Base-by-base conservation (phyloP, 2,113 vertebrate genomes). In the Asarcornis scutulata region DNA sequence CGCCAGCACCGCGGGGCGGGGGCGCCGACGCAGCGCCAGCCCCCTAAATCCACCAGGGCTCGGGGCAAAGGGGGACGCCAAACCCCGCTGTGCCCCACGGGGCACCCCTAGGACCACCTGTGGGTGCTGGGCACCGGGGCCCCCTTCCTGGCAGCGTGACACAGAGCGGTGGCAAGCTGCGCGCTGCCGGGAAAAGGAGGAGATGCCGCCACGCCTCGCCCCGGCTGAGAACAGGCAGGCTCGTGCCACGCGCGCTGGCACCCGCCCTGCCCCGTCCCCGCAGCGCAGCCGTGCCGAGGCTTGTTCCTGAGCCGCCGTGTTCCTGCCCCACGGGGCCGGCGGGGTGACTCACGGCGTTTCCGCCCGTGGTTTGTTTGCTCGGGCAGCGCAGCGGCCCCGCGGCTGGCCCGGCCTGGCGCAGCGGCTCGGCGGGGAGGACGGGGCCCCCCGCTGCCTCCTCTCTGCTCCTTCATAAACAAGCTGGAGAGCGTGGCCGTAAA, bases 361-460 rank as follows among this genome's bases (percentile, higher is more conserved):
- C 95, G 94, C 88, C 85, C 62, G 92, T 0, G n/a, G 77, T 88
- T 96, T 96, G 66, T 96, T 92, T 95, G 83, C 95, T 83, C 64
- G 69, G 59, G 23, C 55, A 91, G 88, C 88, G 96, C 36, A 64
- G 86, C 1, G 40, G 80, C 83, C 16, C 18, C 2, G 2, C 10
- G 46, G 74, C 20, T 1, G 4, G 40, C 8, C 11, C 17, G 7
- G 53, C 8, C 40, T 50, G 80, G 5, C 0, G 84, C 50, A 80
- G 74, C 4, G 55, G 72, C 72, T 3, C 0, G 17, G 31, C 0
- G 1, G 9, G 3, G 12, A 74, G 55, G 77, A 62, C 26, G 0
- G 1, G 42, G 38, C 36, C 17, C 50, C 1, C 1, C 0, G 60
- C 27, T 64, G 79, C 62, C 56, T 56, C 0, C 0, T 10, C 31